Percentiles rank a stretch among this genome's conserved stretches.
Conservation (phyloP, 2,797 vertebrate genomes). For the Onychomys arenicola region DNA sequence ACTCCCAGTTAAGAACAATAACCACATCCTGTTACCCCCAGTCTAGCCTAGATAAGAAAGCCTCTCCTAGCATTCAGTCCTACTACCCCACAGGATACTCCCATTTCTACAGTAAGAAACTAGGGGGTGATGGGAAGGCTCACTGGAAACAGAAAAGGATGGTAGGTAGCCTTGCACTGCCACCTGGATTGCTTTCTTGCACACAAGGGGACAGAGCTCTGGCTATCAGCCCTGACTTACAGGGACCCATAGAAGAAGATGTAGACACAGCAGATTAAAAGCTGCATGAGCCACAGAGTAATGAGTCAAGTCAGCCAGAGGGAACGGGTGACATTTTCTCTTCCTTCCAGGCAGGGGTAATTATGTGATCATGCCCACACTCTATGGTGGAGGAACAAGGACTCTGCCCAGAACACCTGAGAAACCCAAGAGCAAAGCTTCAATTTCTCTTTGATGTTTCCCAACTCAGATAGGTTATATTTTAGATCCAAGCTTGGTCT, state of each 20-base stretch:
- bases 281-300: not conserved
- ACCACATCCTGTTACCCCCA: not conserved
- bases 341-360: not conserved
- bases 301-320: not conserved
- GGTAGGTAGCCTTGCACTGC: not conserved
- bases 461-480: slow-evolving; percentile 44
- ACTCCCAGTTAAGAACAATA: not conserved
- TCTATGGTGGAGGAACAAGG: not conserved
- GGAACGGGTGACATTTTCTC: not conserved
- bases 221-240: not conserved
- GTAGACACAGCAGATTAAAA: not conserved
- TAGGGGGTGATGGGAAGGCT: not conserved
- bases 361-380: not conserved
- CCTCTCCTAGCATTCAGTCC: not conserved
- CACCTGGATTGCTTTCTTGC: not conserved
- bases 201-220: not conserved
- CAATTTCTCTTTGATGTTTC: slow-evolving; percentile 37
- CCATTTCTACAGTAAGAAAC: not conserved
- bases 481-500: slow-evolving; percentile 61
- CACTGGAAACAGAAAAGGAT: not conserved
- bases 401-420: not conserved
- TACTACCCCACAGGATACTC: not conserved
- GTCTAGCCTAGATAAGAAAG: not conserved
- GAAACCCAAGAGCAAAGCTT: slow-evolving; percentile 14
- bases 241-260: not conserved